These are phyloP conservation scores for Acanthopleura granulata DNA, from an alignment of 2,888 invertebrate species.

Conservation along the genomic window DNA sequence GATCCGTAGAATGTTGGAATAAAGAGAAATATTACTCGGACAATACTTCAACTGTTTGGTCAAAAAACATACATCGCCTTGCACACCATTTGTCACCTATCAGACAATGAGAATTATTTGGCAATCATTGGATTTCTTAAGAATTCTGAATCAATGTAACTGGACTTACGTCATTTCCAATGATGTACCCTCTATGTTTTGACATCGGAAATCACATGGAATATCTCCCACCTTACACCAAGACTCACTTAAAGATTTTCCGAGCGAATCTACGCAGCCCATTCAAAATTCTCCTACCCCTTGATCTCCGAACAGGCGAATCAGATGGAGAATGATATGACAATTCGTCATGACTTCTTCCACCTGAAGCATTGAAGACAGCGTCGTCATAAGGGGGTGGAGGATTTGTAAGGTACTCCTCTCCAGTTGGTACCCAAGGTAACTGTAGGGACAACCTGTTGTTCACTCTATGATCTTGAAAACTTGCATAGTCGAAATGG, in stretches of 20 bases:
- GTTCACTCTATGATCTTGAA: background rate
- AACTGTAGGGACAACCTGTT: background rate
- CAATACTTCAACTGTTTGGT: no score
- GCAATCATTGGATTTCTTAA: no score
- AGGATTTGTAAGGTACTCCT: background rate
- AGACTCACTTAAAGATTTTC: slow-evolving; percentile 2
- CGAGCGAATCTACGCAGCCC: slow-evolving; percentile 3
- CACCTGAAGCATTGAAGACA: background rate
- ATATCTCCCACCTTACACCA: no score
- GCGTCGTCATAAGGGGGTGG: slow-evolving; percentile 9
- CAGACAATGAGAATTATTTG: no score
- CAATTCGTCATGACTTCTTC: background rate
- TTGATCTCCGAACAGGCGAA: background rate
- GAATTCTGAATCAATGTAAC: no score
- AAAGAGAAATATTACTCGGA: no score
- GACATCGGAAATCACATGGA: no score
- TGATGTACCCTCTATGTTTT: no score
- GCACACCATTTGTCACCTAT: no score
- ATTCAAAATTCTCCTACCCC: background rate
- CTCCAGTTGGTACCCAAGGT: background rate
- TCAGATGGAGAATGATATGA: background rate
- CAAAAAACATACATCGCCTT: no score
- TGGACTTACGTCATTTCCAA: no score
- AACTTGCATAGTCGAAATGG: slow-evolving; percentile 2
- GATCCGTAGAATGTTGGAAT: no score